Evolutionary conservation across 2,888 invertebrate species (phyloP).

Genomic region (Drosophila picticornis): DNA sequence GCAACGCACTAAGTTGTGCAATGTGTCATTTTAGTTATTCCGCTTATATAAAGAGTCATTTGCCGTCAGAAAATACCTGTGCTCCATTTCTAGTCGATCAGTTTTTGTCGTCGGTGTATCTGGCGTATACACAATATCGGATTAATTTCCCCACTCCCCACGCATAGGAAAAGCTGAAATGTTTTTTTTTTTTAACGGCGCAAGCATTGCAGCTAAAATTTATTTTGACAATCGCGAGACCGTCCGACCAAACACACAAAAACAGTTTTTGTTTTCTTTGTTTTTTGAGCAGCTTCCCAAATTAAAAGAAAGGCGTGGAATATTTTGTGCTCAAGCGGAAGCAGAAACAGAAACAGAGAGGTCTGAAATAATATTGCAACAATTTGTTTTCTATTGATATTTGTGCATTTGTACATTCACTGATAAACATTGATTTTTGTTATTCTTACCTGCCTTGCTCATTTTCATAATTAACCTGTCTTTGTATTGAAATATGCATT

Average conservation of each 20-base stretch:
- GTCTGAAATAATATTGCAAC: constrained; percentile 4
- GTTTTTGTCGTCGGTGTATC: background rate
- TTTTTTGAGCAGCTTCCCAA: constrained; percentile 6
- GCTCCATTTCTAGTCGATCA: background rate
- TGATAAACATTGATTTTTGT: background rate
- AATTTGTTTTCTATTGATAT: background rate
- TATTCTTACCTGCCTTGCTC: background rate
- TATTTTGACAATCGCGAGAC: background rate
- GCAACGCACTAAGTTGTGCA: background rate
- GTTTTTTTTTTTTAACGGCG: background rate
- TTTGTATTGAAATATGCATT: background rate
- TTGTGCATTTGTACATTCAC: background rate
- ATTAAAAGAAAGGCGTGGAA: constrained; percentile 5
- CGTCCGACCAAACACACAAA: constrained; percentile 1
- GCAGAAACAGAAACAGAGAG: background rate
- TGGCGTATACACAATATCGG: too few species aligned
- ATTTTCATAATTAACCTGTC: background rate
- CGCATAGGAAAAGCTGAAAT: background rate
- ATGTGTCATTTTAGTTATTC: background rate
- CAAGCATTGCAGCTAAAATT: background rate
- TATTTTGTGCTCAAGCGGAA: constrained; percentile 4
- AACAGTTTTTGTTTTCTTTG: background rate
- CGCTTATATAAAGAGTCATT: background rate
- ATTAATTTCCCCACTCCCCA: background rate
- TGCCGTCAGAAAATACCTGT: background rate